Base-by-base conservation (phyloP, 2,888 invertebrate species). In the Cacoxenus indagator region DNA sequence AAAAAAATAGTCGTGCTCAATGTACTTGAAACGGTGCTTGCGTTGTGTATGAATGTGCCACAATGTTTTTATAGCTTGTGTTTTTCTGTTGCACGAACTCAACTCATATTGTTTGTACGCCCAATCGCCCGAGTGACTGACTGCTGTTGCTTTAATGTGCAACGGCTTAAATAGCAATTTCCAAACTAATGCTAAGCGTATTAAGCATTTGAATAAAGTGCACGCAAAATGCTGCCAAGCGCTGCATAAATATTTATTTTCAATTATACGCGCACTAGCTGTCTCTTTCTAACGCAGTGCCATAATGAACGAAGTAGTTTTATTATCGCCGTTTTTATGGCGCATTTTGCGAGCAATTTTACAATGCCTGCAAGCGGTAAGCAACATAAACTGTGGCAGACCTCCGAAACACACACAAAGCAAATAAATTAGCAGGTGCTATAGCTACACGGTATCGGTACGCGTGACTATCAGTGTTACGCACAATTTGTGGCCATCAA, bases 401-500 rank as follows among this genome's bases (percentile, higher is more conserved):
- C 37, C 8, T 37, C 37, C 8, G 8, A 11, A 37, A 37, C 2
- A 37, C 14, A 1, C 37, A 37, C 37, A 37, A 37, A 37, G 37
- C 37, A 37, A 37, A 37, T 37, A 11, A 37, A 11, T 31, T 31
- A 5, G n/a, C n/a, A n/a, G n/a, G n/a, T n/a, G n/a, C n/a, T n/a
- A n/a, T n/a, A n/a, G n/a, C n/a, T n/a, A n/a, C n/a, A n/a, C n/a
- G n/a, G n/a, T n/a, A n/a, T n/a, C n/a, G n/a, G n/a, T n/a, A n/a
- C n/a, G n/a, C n/a, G n/a, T n/a, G n/a, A n/a, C n/a, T n/a, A 14
- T 26, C 55, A 22, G 75, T 69, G 70, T 76, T 75, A 78, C 75
- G 73, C 72, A 72, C 81, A 82, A 80, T 81, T 82, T 80, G 78
- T 73, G 67, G 74, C 75, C 75, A 74, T 82, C 78, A 81, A 70